A percentile compares a stretch with the other conserved stretches of the same genome.
Evolutionary conservation across 2,888 invertebrate genomes (phyloP).

Genomic region (Embidobia sp.): DNA sequence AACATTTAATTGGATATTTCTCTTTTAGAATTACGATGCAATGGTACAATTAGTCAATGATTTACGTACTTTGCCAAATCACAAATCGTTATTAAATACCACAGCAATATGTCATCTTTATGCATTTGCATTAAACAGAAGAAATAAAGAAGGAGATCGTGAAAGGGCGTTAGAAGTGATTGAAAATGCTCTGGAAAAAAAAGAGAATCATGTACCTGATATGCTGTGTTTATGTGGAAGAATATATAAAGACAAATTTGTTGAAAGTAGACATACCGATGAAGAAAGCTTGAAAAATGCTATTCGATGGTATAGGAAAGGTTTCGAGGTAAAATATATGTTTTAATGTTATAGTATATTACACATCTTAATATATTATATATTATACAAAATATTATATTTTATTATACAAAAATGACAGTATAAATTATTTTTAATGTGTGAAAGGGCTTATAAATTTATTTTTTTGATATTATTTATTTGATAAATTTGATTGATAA

Average conservation of each 20-base stretch:
- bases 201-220: conserved; percentile 97
- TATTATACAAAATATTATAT: too few relatives aligned
- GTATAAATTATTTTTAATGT: too few relatives aligned
- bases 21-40: conserved; percentile 91
- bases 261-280: conserved; percentile 96
- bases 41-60: conserved; percentile 99
- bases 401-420: too few relatives aligned
- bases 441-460: too few relatives aligned
- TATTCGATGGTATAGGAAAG: conserved; percentile 98
- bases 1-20: too few relatives aligned
- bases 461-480: too few relatives aligned
- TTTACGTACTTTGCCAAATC: conserved; percentile 93
- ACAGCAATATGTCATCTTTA: conserved; percentile 96
- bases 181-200: conserved; percentile 93
- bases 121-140: conserved; percentile 97
- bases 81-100: conserved; percentile 93
- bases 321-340: conserved; percentile 88
- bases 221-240: conserved; percentile 98
- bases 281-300: conserved; percentile 93
- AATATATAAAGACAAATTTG: conserved; percentile 98
- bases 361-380: too few relatives aligned
- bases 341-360: too few relatives aligned
- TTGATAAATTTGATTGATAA: too few relatives aligned
- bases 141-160: conserved; percentile 96
- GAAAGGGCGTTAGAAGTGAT: conserved; percentile 96